Evolutionary conservation across 2,797 vertebrate genomes (phyloP).

Genomic region (Staurois parvus): DNA sequence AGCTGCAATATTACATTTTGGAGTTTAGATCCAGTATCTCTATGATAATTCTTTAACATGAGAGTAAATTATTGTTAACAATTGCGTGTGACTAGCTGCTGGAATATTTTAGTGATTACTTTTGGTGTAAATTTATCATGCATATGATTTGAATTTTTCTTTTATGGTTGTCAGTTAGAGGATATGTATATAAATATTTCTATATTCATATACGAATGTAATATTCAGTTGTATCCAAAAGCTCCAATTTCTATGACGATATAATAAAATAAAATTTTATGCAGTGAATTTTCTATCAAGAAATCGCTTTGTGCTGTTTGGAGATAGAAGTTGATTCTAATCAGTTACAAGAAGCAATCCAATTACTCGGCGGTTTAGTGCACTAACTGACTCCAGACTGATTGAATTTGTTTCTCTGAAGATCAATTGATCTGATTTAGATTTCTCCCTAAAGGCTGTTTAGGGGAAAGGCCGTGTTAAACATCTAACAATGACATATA

Average conservation of each 20-base stretch:
- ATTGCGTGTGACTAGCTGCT: too few relatives aligned
- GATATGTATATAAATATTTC: too few relatives aligned
- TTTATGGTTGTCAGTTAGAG: too few relatives aligned
- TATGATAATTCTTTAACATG: too few relatives aligned
- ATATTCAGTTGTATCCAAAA: too few relatives aligned
- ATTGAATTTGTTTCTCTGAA: constrained; percentile 98
- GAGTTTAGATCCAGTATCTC: too few relatives aligned
- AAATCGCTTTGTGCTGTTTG: constrained; percentile 79
- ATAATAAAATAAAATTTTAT: constrained; percentile 98
- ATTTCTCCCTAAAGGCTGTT: constrained; percentile 89
- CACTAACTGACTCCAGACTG: constrained; percentile 99
- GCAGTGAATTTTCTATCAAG: constrained; percentile 83
- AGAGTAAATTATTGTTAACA: too few relatives aligned
- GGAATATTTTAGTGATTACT: too few relatives aligned
- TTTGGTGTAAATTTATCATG: too few relatives aligned
- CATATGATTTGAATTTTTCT: too few relatives aligned
- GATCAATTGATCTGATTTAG: constrained; percentile 99
- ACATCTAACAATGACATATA: constrained; percentile 80
- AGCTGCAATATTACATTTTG: too few relatives aligned
- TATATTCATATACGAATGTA: too few relatives aligned
- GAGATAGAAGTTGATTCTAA: constrained; percentile 92
- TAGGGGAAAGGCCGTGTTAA: constrained; percentile 80
- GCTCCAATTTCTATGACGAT: constrained; percentile 99
- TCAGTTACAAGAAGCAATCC: constrained; percentile 96
- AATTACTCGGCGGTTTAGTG: constrained; percentile 98